These are phyloP conservation scores for Sebastes diploproa DNA, from an alignment of 2,797 vertebrate species.

Conservation along the genomic window DNA sequence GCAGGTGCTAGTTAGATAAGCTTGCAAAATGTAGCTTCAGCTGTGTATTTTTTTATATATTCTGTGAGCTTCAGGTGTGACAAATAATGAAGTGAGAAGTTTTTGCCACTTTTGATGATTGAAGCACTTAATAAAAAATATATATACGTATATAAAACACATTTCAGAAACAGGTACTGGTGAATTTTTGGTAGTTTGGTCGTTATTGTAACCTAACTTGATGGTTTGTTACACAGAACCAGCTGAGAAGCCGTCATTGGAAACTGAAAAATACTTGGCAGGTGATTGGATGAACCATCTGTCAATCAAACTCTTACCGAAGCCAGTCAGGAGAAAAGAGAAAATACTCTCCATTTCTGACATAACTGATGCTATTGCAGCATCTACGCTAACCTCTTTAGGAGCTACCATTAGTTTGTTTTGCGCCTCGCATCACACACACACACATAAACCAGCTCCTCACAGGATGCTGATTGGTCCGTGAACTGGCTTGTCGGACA, in stretches of 20 bases:
- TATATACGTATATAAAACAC: not conserved
- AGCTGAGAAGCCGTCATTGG: not conserved
- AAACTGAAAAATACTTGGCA: not conserved
- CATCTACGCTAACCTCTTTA: too few species aligned
- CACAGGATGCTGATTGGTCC: too few species aligned
- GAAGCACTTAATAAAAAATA: not conserved
- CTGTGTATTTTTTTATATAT: not conserved
- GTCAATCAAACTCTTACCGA: too few species aligned
- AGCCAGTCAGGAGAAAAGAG: too few species aligned
- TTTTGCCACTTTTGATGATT: not conserved
- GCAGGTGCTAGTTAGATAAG: conserved; percentile 55
- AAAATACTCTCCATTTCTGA: too few species aligned
- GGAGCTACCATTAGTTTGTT: too few species aligned
- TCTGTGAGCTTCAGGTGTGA: not conserved
- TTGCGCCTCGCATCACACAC: too few species aligned
- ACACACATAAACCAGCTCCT: too few species aligned
- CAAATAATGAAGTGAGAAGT: not conserved
- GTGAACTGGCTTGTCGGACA: too few species aligned
- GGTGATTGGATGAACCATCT: too few species aligned
- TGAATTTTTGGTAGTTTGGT: not conserved
- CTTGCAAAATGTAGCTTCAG: conserved; percentile 44
- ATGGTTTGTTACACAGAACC: not conserved
- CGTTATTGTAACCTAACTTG: too few species aligned
- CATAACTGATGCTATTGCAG: too few species aligned
- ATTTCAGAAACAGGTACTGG: not conserved